Base-by-base conservation (phyloP, 2,113 vertebrate genomes). In the Ranitomeya imitator region DNA sequence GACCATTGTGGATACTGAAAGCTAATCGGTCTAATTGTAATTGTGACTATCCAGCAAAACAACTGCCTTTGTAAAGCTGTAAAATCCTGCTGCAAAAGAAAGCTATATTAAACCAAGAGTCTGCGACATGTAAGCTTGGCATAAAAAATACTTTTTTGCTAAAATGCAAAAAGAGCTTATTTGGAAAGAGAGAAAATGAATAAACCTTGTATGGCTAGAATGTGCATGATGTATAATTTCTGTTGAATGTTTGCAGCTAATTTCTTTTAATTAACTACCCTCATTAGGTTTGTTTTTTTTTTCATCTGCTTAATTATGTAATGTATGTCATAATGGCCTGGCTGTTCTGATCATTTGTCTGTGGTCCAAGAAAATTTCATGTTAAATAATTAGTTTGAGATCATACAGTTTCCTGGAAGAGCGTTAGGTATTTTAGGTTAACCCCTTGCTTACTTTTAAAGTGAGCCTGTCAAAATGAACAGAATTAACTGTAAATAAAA, bases 191-290 rank as follows among this genome's bases (percentile, higher is more conserved):
- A 65, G 59, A 78, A 84, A 26, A 61, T 79, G 45, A 69, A 84
- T 69, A 88, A 84, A 85, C 73, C 73, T 79, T 85, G 81, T 88
- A 83, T 59, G 61, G 23, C 59, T 79, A 85, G 87, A 79, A 79
- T 59, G 81, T 54, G 73, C 81, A 85, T 88, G 69, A 88, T 89
- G 87, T 69, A 63, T 78, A 84, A 89, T 89, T 89, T 89, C 74
- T 85, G 87, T 83, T 89, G 80, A 89, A 74, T 85, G 87, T 89
- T 63, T 85, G 81, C 81, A 55, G 82, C 87, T 85, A 89, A 89
- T 89, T 89, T 89, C 82, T 84, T 89, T 89, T 89, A 89, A 89
- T 89, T 89, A 89, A 85, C 87, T 85, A 85, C 63, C 67, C 60
- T 85, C 87, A 85, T 89, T 89, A 89, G 51, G 73, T 84, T 78